phyloP scores from a whole-genome alignment of 2,797 vertebrate genomes.

The Varecia variegata region DNA sequence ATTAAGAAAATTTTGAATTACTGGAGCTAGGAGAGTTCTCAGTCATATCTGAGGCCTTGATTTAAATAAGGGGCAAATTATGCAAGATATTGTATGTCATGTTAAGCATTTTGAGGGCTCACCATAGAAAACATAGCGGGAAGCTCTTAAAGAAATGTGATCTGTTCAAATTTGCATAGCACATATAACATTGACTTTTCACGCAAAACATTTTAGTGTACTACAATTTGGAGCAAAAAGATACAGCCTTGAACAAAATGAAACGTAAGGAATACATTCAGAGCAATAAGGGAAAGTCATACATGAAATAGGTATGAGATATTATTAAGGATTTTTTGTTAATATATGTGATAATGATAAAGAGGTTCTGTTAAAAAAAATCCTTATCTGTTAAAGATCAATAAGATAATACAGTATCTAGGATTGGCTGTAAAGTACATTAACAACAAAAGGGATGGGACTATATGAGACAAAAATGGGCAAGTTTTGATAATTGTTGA shows the following conservation, averaged over 20 bases:
- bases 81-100: not conserved
- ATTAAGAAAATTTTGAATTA: constrained; percentile 4
- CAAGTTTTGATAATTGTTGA: not conserved
- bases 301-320: not conserved
- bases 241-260: constrained; percentile 15
- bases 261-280: constrained; percentile 25
- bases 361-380: constrained; percentile 6
- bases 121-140: not conserved
- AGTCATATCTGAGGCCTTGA: not conserved
- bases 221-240: not conserved
- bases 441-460: not conserved
- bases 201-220: constrained; percentile 28
- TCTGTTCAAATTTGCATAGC: constrained; percentile 30
- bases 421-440: not conserved
- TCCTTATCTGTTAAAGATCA: constrained; percentile 16
- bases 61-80: not conserved
- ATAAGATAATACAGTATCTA: not conserved
- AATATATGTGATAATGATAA: not conserved
- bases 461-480: not conserved
- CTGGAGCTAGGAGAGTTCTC: not conserved
- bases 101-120: not conserved
- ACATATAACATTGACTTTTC: not conserved
- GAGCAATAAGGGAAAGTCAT: not conserved
- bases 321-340: constrained; percentile 27
- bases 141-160: not conserved